Evolutionary conservation across 2,797 vertebrate species (phyloP).

Genomic region (Chelon labrosus): DNA sequence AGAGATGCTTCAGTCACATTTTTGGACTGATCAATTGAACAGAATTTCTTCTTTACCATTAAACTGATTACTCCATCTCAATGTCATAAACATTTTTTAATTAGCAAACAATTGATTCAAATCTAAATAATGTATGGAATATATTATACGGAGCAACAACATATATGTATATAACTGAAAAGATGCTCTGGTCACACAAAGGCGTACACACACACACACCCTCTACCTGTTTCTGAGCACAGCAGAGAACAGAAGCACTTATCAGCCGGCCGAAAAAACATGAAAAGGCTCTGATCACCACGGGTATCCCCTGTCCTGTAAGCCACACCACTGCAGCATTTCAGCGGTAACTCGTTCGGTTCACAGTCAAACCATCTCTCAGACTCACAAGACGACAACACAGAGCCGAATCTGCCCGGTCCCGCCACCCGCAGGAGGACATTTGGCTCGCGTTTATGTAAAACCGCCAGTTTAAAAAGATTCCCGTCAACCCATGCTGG

Average conservation of each 20-base stretch:
- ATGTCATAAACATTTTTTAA: too few relatives aligned
- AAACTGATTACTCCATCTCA: too few relatives aligned
- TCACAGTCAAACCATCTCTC: not conserved
- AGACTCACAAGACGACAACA: not conserved
- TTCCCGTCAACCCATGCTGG: not conserved
- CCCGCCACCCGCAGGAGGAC: not conserved
- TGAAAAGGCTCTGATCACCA: not conserved
- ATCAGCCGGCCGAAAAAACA: constrained; percentile 5
- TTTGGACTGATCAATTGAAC: too few relatives aligned
- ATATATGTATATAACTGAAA: too few relatives aligned
- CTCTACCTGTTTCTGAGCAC: constrained; percentile 7
- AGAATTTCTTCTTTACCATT: too few relatives aligned
- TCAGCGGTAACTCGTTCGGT: not conserved
- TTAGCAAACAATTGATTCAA: too few relatives aligned
- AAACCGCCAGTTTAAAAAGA: not conserved
- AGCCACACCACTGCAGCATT: not conserved
- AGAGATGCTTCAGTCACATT: too few relatives aligned
- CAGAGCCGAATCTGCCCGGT: not conserved
- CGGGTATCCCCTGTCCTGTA: not conserved
- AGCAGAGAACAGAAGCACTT: not conserved
- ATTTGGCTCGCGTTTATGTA: not conserved
- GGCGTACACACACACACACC: not conserved
- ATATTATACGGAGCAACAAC: too few relatives aligned
- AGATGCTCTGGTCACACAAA: not conserved
- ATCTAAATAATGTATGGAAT: too few relatives aligned